These are phyloP conservation scores for Drosophila guanche DNA, from an alignment of 1,140 invertebrate species.

Conservation along the genomic window DNA sequence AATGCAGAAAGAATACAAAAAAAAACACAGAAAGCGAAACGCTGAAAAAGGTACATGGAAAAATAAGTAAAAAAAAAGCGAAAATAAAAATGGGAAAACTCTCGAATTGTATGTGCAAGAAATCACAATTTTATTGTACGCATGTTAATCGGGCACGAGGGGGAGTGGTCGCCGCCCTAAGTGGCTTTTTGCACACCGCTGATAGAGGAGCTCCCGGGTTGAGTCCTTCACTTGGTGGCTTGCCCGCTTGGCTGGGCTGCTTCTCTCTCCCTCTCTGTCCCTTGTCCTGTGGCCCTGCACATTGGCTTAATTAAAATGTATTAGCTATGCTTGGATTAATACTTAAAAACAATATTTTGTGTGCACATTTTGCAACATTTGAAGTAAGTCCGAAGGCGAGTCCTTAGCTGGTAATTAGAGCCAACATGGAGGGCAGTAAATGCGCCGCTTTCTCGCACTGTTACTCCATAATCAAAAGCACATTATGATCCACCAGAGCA, in stretches of 20 bases:
- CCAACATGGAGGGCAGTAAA: not conserved
- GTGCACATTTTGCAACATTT: conserved; percentile 32
- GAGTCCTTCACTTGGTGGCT: conserved; percentile 3
- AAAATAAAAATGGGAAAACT: conserved; percentile 21
- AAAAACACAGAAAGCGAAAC: no score
- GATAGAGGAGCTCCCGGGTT: conserved; percentile 16
- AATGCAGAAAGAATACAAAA: conserved; percentile 25
- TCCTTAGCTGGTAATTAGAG: conserved; percentile 24
- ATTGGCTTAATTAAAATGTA: conserved; percentile 59
- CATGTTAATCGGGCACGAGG: conserved; percentile 42
- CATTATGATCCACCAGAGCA: no score
- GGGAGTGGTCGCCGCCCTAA: conserved; percentile 32
- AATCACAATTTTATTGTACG: conserved; percentile 69
- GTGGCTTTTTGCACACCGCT: conserved; percentile 26
- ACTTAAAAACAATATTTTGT: conserved; percentile 45
- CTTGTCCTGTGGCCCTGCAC: conserved; percentile 5
- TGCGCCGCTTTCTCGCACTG: no score
- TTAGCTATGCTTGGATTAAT: conserved; percentile 53
- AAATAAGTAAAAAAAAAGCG: conserved; percentile 11
- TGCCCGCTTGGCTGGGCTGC: not conserved
- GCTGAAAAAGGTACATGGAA: conserved; percentile 9
- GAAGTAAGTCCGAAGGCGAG: not conserved
- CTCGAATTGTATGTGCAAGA: conserved; percentile 59
- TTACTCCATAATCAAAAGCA: no score
- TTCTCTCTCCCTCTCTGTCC: not conserved